Evolutionary conservation across 2,888 invertebrate genomes (phyloP).

Genomic region (Ophion ventricosus): DNA sequence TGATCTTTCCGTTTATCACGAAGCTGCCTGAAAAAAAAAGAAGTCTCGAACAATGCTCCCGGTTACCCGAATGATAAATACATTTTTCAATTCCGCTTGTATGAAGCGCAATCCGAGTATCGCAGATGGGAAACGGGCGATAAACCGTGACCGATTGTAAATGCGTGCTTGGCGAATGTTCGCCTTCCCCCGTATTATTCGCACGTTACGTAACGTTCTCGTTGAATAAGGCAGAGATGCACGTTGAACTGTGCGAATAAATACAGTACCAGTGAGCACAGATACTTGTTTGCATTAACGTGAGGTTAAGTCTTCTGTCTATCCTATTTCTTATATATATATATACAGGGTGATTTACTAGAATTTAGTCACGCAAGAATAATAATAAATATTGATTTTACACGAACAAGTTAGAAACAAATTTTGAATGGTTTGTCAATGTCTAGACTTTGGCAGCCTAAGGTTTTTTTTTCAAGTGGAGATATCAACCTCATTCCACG

Average conservation of each 20-base stretch:
- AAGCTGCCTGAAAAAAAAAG: neutral
- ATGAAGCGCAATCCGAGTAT: constrained; percentile 27
- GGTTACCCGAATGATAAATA: neutral
- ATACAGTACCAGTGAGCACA: constrained; percentile 5
- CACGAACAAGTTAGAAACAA: too few species aligned
- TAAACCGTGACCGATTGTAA: constrained; percentile 38
- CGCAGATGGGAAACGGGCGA: constrained; percentile 22
- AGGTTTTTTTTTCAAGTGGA: too few species aligned
- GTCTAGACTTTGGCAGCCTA: too few species aligned
- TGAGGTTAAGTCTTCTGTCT: constrained; percentile 12
- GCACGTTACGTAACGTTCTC: constrained; percentile 30
- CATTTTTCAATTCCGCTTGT: constrained; percentile 26
- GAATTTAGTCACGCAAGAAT: too few species aligned
- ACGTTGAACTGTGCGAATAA: constrained; percentile 14
- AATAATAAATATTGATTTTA: too few species aligned
- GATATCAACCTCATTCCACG: too few species aligned
- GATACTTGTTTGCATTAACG: constrained; percentile 32
- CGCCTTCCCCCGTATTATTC: constrained; percentile 33
- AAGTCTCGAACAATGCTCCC: neutral
- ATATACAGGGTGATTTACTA: too few species aligned
- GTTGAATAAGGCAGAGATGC: constrained; percentile 18
- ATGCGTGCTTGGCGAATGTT: constrained; percentile 33
- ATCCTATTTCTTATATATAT: constrained; percentile 40
- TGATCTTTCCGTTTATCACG: too few species aligned
- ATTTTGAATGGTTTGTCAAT: too few species aligned